phyloP scores from a whole-genome alignment of 2,888 invertebrate genomes.

The Drosophila mercatorum region DNA sequence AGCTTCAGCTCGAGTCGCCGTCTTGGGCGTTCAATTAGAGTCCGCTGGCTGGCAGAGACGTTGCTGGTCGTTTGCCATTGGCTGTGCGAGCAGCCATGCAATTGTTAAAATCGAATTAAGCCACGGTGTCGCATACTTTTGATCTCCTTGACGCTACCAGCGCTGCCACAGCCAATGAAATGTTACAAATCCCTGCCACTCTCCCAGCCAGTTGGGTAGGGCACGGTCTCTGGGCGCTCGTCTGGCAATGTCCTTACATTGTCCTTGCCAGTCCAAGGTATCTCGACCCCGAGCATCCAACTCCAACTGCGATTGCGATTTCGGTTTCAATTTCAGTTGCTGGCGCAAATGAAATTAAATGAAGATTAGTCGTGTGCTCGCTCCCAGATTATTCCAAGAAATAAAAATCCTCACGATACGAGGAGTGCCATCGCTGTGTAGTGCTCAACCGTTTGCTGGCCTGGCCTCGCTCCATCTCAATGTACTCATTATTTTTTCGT shows the following conservation, averaged over 20 bases:
- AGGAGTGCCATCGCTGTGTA: conserved; percentile 21
- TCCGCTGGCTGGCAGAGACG: conserved; percentile 12
- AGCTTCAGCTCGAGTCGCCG: conserved; percentile 9
- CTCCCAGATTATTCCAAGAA: conserved; percentile 77
- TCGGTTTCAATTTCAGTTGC: conserved; percentile 71
- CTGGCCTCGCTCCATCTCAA: conserved; percentile 20
- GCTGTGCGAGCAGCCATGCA: conserved; percentile 69
- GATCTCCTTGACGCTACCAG: conserved; percentile 70
- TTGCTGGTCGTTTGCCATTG: conserved; percentile 63
- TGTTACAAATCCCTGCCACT: conserved; percentile 62
- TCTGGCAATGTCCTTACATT: conserved; percentile 74
- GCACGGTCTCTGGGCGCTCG: neutral
- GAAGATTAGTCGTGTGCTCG: conserved; percentile 81
- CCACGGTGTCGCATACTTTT: conserved; percentile 80
- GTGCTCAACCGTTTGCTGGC: conserved; percentile 21
- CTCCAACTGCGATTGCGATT: conserved; percentile 49
- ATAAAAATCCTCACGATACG: conserved; percentile 76
- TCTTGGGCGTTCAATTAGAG: conserved; percentile 68
- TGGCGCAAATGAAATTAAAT: conserved; percentile 82
- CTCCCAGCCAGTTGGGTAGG: neutral
- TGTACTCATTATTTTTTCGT: conserved; percentile 74
- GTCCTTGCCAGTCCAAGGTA: conserved; percentile 67
- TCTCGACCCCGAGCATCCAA: conserved; percentile 10
- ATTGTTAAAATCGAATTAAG: conserved; percentile 81
- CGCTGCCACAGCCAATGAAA: conserved; percentile 70